These are phyloP conservation scores for Neosilurus hyrtlii DNA, from an alignment of 2,797 vertebrate species.

Conservation along the genomic window DNA sequence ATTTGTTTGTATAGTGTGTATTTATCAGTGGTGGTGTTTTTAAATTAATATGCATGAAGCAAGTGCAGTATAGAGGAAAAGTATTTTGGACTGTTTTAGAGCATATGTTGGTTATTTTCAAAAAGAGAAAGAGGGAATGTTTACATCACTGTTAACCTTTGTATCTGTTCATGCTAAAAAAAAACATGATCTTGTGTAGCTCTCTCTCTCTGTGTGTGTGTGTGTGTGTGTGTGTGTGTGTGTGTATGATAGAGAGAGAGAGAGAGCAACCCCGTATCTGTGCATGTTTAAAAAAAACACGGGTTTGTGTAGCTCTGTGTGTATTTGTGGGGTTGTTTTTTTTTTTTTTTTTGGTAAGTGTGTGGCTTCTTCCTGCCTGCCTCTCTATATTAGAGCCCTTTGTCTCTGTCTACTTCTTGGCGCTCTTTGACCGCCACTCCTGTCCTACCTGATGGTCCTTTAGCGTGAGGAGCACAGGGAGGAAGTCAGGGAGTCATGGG, in stretches of 20 bases:
- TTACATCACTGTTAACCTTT: slow-evolving; percentile 4
- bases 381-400: slow-evolving; percentile 60
- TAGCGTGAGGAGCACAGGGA: slow-evolving; percentile 52
- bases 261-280: not conserved
- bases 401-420: slow-evolving; percentile 54
- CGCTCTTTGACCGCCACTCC: slow-evolving; percentile 35
- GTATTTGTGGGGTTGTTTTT: not conserved
- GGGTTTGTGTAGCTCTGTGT: no score
- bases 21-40: no score
- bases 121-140: slow-evolving; percentile 1
- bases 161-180: not conserved
- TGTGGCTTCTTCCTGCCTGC: slow-evolving; percentile 44
- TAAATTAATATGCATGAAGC: not conserved
- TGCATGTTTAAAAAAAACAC: no score
- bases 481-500: slow-evolving; percentile 46
- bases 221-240: not conserved
- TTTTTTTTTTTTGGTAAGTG: slow-evolving; percentile 34
- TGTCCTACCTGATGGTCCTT: slow-evolving; percentile 64
- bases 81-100: not conserved
- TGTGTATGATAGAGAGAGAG: not conserved
- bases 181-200: not conserved
- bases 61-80: not conserved
- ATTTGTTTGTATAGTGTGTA: no score
- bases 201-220: no score
- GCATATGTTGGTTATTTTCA: not conserved